Percentiles rank a stretch among this genome's conserved stretches.
Conservation (phyloP, 2,113 vertebrate genomes). For the Setophaga coronata region DNA sequence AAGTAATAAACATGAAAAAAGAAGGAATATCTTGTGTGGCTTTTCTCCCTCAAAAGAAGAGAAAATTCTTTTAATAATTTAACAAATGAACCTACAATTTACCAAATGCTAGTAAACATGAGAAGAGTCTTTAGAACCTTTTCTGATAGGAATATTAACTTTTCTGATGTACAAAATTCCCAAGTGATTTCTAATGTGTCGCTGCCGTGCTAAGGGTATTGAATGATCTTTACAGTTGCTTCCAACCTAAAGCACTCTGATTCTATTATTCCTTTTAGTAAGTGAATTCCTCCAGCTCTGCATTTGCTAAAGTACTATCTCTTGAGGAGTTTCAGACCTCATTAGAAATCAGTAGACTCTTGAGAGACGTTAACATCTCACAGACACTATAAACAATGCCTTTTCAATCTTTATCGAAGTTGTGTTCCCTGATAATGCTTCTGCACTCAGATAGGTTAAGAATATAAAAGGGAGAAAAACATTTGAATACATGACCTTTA, state of each 20-base stretch:
- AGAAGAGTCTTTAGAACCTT: background rate
- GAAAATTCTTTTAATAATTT: background rate
- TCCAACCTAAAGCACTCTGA: background rate
- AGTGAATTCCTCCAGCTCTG: background rate
- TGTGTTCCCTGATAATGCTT: constrained; percentile 55
- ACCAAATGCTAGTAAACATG: background rate
- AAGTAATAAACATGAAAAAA: background rate
- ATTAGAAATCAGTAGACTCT: constrained; percentile 39
- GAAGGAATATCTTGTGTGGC: background rate
- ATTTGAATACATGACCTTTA: background rate
- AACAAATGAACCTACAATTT: background rate
- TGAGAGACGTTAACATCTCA: constrained; percentile 14
- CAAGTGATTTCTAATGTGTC: background rate
- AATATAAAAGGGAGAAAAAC: background rate
- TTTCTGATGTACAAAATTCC: background rate
- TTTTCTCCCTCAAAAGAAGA: background rate
- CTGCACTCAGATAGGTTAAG: constrained; percentile 13
- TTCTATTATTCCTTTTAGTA: background rate
- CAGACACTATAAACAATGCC: background rate
- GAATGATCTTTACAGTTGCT: background rate
- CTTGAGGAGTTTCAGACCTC: constrained; percentile 38
- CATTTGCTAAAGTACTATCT: background rate
- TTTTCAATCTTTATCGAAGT: constrained; percentile 23
- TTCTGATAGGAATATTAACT: background rate
- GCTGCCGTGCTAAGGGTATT: background rate